phyloP scores from a whole-genome alignment of 2,797 vertebrate genomes.

The Setipinna tenuifilis region DNA sequence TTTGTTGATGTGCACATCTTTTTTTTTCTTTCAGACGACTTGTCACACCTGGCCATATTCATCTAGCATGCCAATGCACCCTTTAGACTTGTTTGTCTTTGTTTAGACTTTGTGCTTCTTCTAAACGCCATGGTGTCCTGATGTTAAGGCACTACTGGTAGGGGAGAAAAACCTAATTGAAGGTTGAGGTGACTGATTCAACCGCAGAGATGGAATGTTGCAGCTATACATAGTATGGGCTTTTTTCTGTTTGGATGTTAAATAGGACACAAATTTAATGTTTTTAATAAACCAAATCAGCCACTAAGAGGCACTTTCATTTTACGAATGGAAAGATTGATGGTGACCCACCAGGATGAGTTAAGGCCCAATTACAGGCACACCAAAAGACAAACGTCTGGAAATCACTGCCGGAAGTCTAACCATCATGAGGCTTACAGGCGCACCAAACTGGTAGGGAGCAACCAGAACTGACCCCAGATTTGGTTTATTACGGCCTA shows the following conservation, averaged over 20 bases:
- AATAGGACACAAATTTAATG: constrained; percentile 63
- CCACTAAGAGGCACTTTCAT: constrained; percentile 75
- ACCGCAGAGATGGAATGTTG: constrained; percentile 58
- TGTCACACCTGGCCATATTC: neutral
- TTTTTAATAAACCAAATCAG: constrained; percentile 74
- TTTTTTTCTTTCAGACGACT: too few species aligned
- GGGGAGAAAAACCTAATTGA: constrained; percentile 61
- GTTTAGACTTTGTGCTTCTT: constrained; percentile 33
- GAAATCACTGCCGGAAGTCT: constrained; percentile 58
- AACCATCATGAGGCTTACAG: neutral
- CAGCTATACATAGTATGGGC: constrained; percentile 69
- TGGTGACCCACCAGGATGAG: constrained; percentile 63
- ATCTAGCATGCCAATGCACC: constrained; percentile 7
- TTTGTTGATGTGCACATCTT: too few species aligned
- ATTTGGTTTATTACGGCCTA: neutral
- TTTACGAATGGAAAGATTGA: constrained; percentile 72
- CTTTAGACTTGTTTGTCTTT: constrained; percentile 14
- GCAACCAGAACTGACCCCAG: neutral
- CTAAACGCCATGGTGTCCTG: constrained; percentile 34
- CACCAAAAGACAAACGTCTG: constrained; percentile 57
- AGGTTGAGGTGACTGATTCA: constrained; percentile 61
- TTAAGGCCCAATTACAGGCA: constrained; percentile 67
- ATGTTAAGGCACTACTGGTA: constrained; percentile 48
- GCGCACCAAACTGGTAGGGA: neutral
- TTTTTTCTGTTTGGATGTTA: constrained; percentile 61